Conservation (phyloP, 35 echinoderm and acorn worm genomes). For the Anneissia japonica region DNA sequence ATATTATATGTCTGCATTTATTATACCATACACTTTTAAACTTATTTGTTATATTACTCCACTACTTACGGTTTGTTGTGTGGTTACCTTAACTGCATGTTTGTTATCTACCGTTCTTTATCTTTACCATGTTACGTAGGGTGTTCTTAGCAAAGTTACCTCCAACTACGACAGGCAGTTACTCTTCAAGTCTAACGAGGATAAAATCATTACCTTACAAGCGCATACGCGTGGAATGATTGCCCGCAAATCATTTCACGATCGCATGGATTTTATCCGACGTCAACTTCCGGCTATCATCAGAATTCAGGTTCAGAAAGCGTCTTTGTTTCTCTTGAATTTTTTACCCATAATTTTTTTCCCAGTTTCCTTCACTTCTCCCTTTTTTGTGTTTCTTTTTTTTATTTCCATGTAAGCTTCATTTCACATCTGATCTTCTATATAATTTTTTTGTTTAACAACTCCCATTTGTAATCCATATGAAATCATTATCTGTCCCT, state of each 20-base stretch:
- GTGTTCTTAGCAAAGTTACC: conserved; percentile 63
- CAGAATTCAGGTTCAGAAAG: conserved; percentile 58
- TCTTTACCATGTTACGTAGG: conserved; percentile 23
- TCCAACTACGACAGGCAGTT: conserved; percentile 66
- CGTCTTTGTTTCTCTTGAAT: neutral
- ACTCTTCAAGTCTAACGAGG: conserved; percentile 89
- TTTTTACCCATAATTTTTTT: neutral
- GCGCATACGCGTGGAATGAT: conserved; percentile 73
- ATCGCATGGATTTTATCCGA: conserved; percentile 72
- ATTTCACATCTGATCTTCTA: no score
- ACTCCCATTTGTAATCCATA: no score
- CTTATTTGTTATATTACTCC: neutral
- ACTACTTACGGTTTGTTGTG: neutral
- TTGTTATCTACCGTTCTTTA: neutral
- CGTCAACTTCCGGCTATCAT: conserved; percentile 89
- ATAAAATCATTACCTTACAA: conserved; percentile 67
- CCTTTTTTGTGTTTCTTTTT: neutral
- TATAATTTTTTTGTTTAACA: neutral
- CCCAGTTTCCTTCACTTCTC: neutral
- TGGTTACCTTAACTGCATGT: neutral
- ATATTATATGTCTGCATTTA: no score
- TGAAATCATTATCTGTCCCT: no score
- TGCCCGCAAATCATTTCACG: conserved; percentile 49
- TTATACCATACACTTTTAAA: no score
- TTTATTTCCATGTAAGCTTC: neutral